Base-by-base conservation (phyloP, 2,797 vertebrate species). In the Gadopsis marmoratus region DNA sequence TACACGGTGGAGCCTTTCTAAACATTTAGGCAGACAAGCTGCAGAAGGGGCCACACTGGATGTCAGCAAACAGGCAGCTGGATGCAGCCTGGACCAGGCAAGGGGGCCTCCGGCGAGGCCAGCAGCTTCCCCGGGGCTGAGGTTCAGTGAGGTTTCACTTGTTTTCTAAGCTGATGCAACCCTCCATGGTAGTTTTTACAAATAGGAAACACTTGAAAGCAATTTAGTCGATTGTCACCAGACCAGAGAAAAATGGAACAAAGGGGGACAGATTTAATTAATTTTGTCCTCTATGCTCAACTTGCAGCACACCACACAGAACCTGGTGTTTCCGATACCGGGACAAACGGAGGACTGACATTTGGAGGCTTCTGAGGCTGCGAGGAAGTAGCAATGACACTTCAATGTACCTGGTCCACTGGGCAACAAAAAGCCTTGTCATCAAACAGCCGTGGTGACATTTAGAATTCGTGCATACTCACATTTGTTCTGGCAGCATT, bases 381-480 rank as follows among this genome's bases (percentile, higher is more conserved):
- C 45, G 59, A 86, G 65, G 29, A 83, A 81, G 74, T 50, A 35
- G 62, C 50, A 43, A 26, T 47, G 63, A 58, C 71, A 88, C 72
- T 83, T 86, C 39, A 72, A 31, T 71, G 59, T 76, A 88, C 79
- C 76, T 84, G 79, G 61, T 82, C 77, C 54, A 1, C 76, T 41
- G 76, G 68, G 71, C 59, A 51, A 50, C 65, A 4, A 53, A 76
- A 84, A 73, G 45, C 39, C 67, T 60, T 62, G 84, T 86, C 78
- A 85, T 79, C 63, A 67, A 62, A 76, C 61, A 59, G 55, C 56
- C 7, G 16, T 1, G 37, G 59, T 84, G 85, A 81, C 84, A 89
- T 90, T 81, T 88, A 67, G 9, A 78, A 55, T 45, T 35, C 21
- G 4, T 72, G 73, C 67, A 60, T 45, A 43, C 59, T 81, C 70